phyloP scores from a whole-genome alignment of 2,888 invertebrate genomes.

The Salticus scenicus region DNA sequence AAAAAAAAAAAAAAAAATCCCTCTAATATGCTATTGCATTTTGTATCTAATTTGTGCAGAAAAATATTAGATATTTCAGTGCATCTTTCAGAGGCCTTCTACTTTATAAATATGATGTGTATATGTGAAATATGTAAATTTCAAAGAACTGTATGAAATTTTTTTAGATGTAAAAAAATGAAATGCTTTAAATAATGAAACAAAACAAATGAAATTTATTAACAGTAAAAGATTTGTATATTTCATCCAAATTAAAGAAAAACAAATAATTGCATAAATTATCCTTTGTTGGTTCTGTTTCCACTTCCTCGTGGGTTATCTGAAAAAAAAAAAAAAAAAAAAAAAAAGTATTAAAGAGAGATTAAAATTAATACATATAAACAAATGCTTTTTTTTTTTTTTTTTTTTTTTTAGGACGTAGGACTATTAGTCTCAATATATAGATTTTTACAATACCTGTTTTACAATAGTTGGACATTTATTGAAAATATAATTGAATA shows the following conservation, averaged over 20 bases:
- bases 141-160: slow-evolving; percentile 1
- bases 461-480: no score
- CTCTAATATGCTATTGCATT: background rate
- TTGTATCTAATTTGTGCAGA: background rate
- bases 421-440: no score
- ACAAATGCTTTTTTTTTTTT: no score
- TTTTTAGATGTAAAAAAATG: slow-evolving; percentile 3
- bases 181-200: background rate
- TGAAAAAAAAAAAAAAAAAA: slow-evolving; percentile 32
- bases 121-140: slow-evolving; percentile 58
- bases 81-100: slow-evolving; percentile 25
- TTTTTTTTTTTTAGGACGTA: no score
- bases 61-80: background rate
- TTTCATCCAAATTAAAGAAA: background rate
- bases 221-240: background rate
- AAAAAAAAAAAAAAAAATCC: background rate
- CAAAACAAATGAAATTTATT: background rate
- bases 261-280: background rate
- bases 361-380: no score
- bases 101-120: slow-evolving; percentile 40
- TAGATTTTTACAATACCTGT: no score
- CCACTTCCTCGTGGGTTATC: slow-evolving; percentile 90
- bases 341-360: no score
- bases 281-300: slow-evolving; percentile 79
- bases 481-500: no score